Evolutionary conservation across 2,888 invertebrate genomes (phyloP), one percentile per base, ranked within the genome.

Genomic region (Drosophila parthenogenetica): DNA sequence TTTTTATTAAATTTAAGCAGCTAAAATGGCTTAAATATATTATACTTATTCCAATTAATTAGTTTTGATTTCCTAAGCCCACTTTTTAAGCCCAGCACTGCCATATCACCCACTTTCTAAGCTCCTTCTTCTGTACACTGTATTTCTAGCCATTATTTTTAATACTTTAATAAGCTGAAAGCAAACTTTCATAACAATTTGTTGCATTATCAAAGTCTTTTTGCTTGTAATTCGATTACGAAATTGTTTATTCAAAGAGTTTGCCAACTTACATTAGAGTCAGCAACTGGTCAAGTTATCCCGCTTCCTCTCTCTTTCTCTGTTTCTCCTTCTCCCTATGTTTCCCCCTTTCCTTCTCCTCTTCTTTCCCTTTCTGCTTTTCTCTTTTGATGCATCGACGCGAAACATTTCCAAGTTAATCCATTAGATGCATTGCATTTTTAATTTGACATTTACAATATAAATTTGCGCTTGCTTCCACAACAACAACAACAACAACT

Each of bases 351-450:
- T 7, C 13, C 8, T 14, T 3, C 10, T 19, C 14, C 10, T 22
- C 14, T 8, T 3, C 0, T 2, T 2, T 0, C 8, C 2, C 16
- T 7, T 17, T 2, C n/a, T n/a, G 2, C 5, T 5, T 11, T 29
- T 51, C 32, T 10, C 37, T 42, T 66, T 37, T 82, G 87, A 85
- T 87, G 85, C 81, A 87, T 85, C 73, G 87, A 81, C 71, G 83
- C 69, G 67, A 69, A 73, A 65, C 72, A 65, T 64, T 82, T 62
- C 68, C 68, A 77, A 81, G 83, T 75, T 85, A 85, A 85, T 85
- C 85, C 85, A 85, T 85, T 85, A 87, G 83, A 73, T 79, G 73
- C 87, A 77, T 71, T 85, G 87, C 86, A 85, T 85, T 79, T 85
- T 85, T 85, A 87, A 85, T 85, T 83, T 85, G 85, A 85, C 85